Evolutionary conservation across 2,797 vertebrate species (phyloP), one percentile per base, ranked within the genome.

Genomic region (Eleutherodactylus coqui): DNA sequence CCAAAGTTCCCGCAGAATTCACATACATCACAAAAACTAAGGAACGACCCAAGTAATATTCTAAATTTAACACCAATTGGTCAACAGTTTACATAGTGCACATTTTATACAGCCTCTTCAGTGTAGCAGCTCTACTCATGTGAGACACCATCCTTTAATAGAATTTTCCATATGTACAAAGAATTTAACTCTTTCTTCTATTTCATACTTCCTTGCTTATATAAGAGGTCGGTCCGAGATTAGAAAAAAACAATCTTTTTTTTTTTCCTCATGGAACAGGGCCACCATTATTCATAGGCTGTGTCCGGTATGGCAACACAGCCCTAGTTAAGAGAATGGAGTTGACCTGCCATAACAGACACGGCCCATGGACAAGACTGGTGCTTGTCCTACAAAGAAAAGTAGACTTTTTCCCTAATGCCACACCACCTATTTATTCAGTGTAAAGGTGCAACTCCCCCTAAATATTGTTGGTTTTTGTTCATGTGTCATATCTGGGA

Each of bases 11-110:
- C 24, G 60, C 81, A 88, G 62, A 69, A 70, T 88, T 91, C 89
- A 91, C 87, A 17, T 2, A 24, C 9, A 79, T 84, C 3, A 13
- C 73, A 84, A 82, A n/a, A 89, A 86, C 27, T 1, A 64, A 78
- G 29, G 43, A 83, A 79, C n/a, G 3, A 32, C 83, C 58, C 21
- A 87, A 86, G 58, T 2, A 58, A 38, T 2, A 78, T 85, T 79
- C 51, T 75, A 83, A 60, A n/a, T 84, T 83, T 80, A 84, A 89
- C 27, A 89, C 41, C 80, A 73, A 88, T 36, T 79, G 87, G 73
- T 91, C 87, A 90, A 88, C 24, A 45, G 90, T 89, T 88, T 86
- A 78, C 79, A 36, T 83, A 86, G 82, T 62, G 87, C 73, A 79
- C 41, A 64, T 49, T 43, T 89, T 77, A 43, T 87, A 89, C 79